Percentiles rank a stretch among this genome's conserved stretches.
Evolutionary conservation across 2,888 invertebrate species (phyloP).

Genomic region (Dynastes grantii): DNA sequence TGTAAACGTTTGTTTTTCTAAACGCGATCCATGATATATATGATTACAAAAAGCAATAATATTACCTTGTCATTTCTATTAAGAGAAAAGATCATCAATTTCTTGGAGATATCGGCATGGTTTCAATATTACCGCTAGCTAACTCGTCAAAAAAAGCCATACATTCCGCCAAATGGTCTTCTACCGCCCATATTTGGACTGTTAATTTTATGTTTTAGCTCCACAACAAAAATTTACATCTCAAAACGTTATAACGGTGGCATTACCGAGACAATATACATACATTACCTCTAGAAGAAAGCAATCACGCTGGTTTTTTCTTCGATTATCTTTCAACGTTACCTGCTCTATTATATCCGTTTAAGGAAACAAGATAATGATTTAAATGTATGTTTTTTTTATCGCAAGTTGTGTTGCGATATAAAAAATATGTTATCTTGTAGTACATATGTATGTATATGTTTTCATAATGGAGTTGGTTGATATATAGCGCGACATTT

Average conservation of each 20-base stretch:
- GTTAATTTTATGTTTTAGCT: neutral
- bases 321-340: neutral
- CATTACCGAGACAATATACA: neutral
- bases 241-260: constrained; percentile 4
- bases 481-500: too few species aligned
- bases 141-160: neutral
- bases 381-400: too few species aligned
- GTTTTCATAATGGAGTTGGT: too few species aligned
- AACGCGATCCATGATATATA: neutral
- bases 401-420: too few species aligned
- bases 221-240: constrained; percentile 10
- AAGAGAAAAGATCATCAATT: constrained; percentile 4
- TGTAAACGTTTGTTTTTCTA: too few species aligned
- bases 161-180: neutral
- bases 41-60: neutral
- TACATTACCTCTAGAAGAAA: neutral
- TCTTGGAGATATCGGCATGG: neutral
- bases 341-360: too few species aligned
- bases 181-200: neutral
- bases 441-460: too few species aligned
- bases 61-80: neutral
- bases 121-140: constrained; percentile 6
- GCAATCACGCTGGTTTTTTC: neutral
- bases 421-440: too few species aligned
- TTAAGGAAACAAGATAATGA: too few species aligned